Conservation (phyloP, 2,888 invertebrate genomes). For the Mechanitis messenoides region DNA sequence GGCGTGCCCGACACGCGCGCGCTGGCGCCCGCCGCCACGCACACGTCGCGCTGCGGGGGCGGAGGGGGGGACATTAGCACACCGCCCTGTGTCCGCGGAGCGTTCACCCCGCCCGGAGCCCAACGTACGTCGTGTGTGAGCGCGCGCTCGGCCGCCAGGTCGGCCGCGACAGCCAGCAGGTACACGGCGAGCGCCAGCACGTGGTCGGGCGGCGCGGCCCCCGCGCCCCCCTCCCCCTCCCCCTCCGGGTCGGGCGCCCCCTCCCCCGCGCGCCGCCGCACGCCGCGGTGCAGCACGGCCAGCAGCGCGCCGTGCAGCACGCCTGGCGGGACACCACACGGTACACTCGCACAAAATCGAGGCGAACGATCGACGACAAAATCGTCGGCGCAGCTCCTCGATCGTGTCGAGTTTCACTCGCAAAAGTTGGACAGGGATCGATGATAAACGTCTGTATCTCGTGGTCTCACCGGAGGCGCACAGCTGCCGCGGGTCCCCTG, state of each 20-base stretch:
- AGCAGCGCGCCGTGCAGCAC: slow-evolving; percentile 80
- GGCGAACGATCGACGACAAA: too few species aligned
- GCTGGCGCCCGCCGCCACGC: slow-evolving; percentile 37
- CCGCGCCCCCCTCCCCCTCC: slow-evolving; percentile 66
- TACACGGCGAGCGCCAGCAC: slow-evolving; percentile 91
- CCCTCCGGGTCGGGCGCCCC: slow-evolving; percentile 80
- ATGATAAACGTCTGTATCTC: too few species aligned
- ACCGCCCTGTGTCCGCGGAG: background rate
- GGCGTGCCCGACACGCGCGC: slow-evolving; percentile 47
- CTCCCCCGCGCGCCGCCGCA: slow-evolving; percentile 71
- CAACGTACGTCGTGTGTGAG: slow-evolving; percentile 38
- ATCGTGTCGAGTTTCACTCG: too few species aligned
- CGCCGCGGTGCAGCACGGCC: slow-evolving; percentile 89
- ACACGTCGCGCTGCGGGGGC: slow-evolving; percentile 40
- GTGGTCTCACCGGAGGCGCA: slow-evolving; percentile 46
- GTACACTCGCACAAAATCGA: too few species aligned
- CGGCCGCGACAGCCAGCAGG: slow-evolving; percentile 89
- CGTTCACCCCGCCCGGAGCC: background rate
- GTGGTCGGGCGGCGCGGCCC: slow-evolving; percentile 84
- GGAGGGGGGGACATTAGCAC: background rate
- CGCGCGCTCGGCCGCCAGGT: slow-evolving; percentile 50
- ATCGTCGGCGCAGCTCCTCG: too few species aligned
- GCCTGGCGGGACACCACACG: slow-evolving; percentile 34
- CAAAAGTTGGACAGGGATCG: too few species aligned
- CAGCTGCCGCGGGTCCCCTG: slow-evolving; percentile 60